phyloP scores from a whole-genome alignment of 1,140 invertebrate genomes.

The Neodiprion pinetum region DNA sequence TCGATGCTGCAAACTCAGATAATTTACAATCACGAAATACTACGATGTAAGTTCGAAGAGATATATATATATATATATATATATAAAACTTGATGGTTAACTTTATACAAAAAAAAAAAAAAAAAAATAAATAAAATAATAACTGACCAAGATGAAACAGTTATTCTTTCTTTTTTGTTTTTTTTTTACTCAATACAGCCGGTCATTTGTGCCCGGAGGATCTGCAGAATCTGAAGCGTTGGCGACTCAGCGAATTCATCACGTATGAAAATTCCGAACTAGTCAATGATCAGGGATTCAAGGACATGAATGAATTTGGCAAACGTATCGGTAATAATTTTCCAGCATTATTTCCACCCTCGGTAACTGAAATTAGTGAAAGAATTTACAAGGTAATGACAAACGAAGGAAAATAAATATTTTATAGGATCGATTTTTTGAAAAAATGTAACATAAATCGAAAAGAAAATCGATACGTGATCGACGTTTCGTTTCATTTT shows the following conservation, averaged over 20 bases:
- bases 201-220: constrained; percentile 57
- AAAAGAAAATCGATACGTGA: background rate
- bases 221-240: constrained; percentile 49
- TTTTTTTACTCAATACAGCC: constrained; percentile 9
- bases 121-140: background rate
- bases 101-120: constrained; percentile 1
- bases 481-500: constrained; percentile 6
- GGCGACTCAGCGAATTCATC: constrained; percentile 44
- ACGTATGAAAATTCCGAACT: constrained; percentile 35
- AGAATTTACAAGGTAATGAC: constrained; percentile 38
- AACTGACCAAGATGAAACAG: background rate
- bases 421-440: too few species aligned
- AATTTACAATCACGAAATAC: constrained; percentile 43
- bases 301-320: constrained; percentile 52
- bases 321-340: constrained; percentile 51
- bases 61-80: background rate
- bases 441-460: background rate
- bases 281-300: constrained; percentile 50
- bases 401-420: too few species aligned
- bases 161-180: constrained; percentile 9
- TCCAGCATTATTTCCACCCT: constrained; percentile 46
- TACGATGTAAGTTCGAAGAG: constrained; percentile 36
- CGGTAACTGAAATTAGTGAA: constrained; percentile 31
- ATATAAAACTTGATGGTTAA: background rate
- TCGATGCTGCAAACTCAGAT: constrained; percentile 43